Conservation (phyloP, 2,113 vertebrate genomes). For the Zingel zingel region DNA sequence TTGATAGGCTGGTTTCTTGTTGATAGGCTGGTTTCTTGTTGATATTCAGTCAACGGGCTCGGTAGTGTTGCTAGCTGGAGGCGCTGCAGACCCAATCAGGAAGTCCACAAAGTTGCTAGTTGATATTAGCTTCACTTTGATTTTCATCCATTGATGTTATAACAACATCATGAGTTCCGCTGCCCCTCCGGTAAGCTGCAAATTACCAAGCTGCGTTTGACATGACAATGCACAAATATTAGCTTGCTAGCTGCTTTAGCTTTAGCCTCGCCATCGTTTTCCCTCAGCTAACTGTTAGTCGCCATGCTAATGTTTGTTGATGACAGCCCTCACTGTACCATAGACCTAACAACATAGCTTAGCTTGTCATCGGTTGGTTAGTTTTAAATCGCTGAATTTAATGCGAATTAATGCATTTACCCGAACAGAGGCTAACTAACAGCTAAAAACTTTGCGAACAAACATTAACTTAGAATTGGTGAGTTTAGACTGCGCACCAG, state of each 20-base stretch:
- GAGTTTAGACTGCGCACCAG: background rate
- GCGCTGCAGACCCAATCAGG: slow-evolving; percentile 20
- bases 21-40: slow-evolving; percentile 36
- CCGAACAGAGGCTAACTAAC: background rate
- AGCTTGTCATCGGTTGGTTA: background rate
- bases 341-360: background rate
- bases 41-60: slow-evolving; percentile 22
- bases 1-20: too few species aligned
- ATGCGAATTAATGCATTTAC: background rate
- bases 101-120: slow-evolving; percentile 62
- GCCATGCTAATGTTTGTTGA: slow-evolving; percentile 22
- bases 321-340: slow-evolving; percentile 1
- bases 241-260: slow-evolving; percentile 46
- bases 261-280: slow-evolving; percentile 7
- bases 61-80: slow-evolving; percentile 53
- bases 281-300: background rate
- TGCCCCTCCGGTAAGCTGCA: slow-evolving; percentile 65
- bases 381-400: background rate
- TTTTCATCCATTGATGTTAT: background rate
- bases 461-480: background rate
- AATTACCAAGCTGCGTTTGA: background rate
- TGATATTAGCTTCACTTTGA: background rate
- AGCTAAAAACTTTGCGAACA: slow-evolving; percentile 11
- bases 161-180: slow-evolving; percentile 63
- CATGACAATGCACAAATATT: background rate